Evolutionary conservation across 2,113 vertebrate species (phyloP).

Genomic region (Mellivora capensis): DNA sequence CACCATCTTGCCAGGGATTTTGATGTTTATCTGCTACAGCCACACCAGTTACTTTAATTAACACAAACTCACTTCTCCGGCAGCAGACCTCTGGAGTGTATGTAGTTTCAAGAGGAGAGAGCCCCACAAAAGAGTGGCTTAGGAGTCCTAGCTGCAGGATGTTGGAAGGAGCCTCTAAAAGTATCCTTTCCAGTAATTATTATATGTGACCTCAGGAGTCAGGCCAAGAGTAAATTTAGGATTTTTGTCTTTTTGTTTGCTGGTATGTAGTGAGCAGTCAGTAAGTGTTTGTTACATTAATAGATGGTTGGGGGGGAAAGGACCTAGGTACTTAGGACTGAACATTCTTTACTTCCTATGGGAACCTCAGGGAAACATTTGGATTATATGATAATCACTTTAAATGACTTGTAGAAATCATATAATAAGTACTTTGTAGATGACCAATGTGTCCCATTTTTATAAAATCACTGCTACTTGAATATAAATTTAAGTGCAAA

Average conservation of each 20-base stretch:
- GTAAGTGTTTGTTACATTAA: not conserved
- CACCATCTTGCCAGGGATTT: not conserved
- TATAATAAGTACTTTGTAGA: conserved; percentile 39
- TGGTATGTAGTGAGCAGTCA: not conserved
- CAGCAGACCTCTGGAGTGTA: not conserved
- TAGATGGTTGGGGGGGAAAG: not conserved
- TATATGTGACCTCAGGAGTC: not conserved
- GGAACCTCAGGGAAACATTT: not conserved
- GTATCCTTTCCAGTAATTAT: not conserved
- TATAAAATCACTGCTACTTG: conserved; percentile 37
- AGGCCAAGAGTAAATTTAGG: not conserved
- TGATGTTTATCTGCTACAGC: not conserved
- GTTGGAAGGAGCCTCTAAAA: not conserved
- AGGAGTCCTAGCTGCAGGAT: not conserved
- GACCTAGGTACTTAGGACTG: not conserved
- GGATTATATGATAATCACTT: conserved; percentile 24
- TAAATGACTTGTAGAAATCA: conserved; percentile 38
- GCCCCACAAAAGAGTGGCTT: not conserved
- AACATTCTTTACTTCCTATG: not conserved
- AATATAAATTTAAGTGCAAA: conserved; percentile 66
- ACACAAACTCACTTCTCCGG: not conserved
- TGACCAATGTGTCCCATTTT: conserved; percentile 20
- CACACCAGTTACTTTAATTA: not conserved
- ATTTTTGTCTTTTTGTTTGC: not conserved
- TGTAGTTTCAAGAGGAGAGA: not conserved